Evolutionary conservation across 92 coral and sea anemone genomes (phyloP).

Genomic region (Meandrina meandrites): DNA sequence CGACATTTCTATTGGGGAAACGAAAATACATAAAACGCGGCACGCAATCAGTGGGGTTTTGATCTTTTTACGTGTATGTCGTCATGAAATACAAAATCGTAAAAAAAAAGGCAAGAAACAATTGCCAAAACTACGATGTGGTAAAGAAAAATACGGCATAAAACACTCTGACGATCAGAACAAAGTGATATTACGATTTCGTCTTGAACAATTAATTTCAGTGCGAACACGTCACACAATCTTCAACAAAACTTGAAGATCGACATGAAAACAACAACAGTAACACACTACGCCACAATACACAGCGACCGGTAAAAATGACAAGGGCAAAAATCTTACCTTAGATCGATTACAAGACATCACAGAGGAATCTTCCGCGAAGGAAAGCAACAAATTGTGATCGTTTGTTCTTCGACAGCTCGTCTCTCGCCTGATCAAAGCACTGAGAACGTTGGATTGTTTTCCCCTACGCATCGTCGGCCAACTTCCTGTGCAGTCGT

Average conservation of each 20-base stretch:
- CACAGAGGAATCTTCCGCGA: conserved; percentile 75
- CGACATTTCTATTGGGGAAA: neutral
- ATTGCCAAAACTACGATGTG: neutral
- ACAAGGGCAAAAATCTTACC: conserved; percentile 51
- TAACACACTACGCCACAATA: conserved; percentile 19
- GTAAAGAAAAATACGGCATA: neutral
- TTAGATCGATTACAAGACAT: conserved; percentile 62
- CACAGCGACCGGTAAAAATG: conserved; percentile 10
- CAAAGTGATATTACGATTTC: neutral
- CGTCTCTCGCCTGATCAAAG: conserved; percentile 74
- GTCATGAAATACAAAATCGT: neutral
- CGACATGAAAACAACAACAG: conserved; percentile 23
- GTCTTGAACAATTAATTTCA: neutral
- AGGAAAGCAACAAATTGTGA: conserved; percentile 52
- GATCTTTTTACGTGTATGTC: neutral
- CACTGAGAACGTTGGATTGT: conserved; percentile 29
- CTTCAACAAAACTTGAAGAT: conserved; percentile 12
- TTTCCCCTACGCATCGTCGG: conserved; percentile 24
- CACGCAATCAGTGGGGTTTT: neutral
- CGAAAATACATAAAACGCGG: neutral
- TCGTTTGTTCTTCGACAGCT: conserved; percentile 59
- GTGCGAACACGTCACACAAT: conserved; percentile 39
- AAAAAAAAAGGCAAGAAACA: conserved; percentile 9
- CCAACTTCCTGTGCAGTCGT: neutral
- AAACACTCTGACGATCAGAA: neutral